Conservation (phyloP, 2,888 invertebrate species). For the Pilophorus perplexus region DNA sequence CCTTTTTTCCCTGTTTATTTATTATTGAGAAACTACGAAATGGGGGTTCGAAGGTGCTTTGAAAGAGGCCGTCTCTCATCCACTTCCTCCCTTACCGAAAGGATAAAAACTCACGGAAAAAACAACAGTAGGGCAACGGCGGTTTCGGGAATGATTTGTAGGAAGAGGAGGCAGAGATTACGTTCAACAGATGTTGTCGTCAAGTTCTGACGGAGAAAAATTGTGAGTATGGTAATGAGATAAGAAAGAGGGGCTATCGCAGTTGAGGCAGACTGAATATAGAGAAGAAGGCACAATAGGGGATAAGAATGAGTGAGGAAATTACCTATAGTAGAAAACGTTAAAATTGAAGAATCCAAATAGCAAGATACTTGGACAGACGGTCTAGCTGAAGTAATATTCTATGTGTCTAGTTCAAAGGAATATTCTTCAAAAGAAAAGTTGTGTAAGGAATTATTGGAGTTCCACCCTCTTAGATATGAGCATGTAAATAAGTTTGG, state of each 20-base stretch:
- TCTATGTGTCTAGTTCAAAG: too few species aligned
- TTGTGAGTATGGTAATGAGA: slow-evolving; percentile 34
- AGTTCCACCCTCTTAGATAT: too few species aligned
- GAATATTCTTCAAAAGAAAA: too few species aligned
- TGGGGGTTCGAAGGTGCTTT: neutral
- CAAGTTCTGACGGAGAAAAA: slow-evolving; percentile 34
- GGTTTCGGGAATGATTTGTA: slow-evolving; percentile 40
- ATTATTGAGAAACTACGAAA: neutral
- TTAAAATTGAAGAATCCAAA: too few species aligned
- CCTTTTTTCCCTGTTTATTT: neutral
- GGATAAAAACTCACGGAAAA: slow-evolving; percentile 18
- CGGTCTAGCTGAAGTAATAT: too few species aligned
- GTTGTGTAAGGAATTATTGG: too few species aligned
- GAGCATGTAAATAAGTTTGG: too few species aligned
- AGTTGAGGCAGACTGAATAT: slow-evolving; percentile 8
- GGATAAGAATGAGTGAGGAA: slow-evolving; percentile 10
- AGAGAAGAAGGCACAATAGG: slow-evolving; percentile 8
- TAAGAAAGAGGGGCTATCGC: slow-evolving; percentile 14
- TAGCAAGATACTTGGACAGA: too few species aligned
- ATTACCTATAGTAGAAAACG: too few species aligned
- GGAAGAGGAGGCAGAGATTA: slow-evolving; percentile 29
- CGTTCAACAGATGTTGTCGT: slow-evolving; percentile 38
- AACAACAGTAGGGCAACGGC: neutral
- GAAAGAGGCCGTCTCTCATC: slow-evolving; percentile 2
- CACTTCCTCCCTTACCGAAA: neutral